Evolutionary conservation across 2,888 invertebrate genomes (phyloP).

Genomic region (Drosophila anomalata): DNA sequence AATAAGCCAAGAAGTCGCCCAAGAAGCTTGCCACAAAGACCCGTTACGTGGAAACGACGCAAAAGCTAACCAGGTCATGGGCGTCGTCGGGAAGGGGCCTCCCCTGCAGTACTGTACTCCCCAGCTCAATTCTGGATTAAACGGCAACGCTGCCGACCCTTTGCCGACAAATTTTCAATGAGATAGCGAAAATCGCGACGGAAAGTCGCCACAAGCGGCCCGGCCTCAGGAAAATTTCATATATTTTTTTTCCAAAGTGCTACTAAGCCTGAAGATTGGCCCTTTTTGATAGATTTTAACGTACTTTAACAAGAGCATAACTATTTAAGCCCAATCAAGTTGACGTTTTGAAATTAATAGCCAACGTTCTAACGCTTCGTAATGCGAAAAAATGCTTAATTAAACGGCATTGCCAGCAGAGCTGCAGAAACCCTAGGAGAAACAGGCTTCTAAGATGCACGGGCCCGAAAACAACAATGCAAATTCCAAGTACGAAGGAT

Average conservation of each 20-base stretch:
- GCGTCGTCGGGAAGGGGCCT: neutral
- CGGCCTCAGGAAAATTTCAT: neutral
- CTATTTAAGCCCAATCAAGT: no score
- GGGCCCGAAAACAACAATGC: neutral
- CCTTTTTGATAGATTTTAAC: no score
- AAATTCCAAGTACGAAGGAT: slow-evolving; percentile 1
- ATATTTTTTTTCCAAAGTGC: neutral
- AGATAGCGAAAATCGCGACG: neutral
- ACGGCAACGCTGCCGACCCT: neutral
- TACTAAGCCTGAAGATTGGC: no score
- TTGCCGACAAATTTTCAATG: neutral
- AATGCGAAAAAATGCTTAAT: neutral
- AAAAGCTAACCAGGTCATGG: neutral
- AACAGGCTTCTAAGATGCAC: neutral
- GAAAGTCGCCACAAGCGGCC: neutral
- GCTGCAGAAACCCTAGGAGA: neutral
- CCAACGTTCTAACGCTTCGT: no score
- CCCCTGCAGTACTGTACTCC: neutral
- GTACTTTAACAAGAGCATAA: no score
- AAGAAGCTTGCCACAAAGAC: no score
- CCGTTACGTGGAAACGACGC: neutral
- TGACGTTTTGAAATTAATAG: neutral
- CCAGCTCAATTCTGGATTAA: neutral
- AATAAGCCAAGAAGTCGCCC: neutral
- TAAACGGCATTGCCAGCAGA: slow-evolving; percentile 47